Base-by-base conservation (phyloP, 2,888 invertebrate species). In the Stenoptilia bipunctidactyla region DNA sequence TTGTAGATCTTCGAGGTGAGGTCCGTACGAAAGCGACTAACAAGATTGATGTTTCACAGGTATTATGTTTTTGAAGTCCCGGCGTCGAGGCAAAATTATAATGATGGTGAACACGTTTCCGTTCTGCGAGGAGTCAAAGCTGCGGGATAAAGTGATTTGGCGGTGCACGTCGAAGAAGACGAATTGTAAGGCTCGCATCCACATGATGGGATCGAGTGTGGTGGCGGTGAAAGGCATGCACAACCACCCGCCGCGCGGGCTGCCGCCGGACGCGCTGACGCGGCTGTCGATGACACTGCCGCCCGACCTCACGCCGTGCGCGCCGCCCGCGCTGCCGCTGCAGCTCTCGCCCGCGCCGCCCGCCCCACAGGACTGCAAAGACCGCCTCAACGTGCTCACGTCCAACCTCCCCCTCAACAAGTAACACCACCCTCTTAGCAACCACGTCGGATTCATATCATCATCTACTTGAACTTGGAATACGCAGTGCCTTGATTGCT, bases 61-160 rank as follows among this genome's bases (percentile, higher is more conserved):
- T 61, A 83, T 83, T 56, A 73, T 79, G 56, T 85, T 84, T 66
- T 60, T 84, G 53, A 80, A 80, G 55, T 85, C 85, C 14, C 34
- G 34, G 25, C 72, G 85, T 1, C 83, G 84, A 34, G 85, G 85
- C 42, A 85, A 85, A 55, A 70, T 85, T 38, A 82, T 85, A 48
- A 85, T 85, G 84, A 77, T 85, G 79, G 84, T 85, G 61, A 85
- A 85, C 51, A 85, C 84, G 36, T 85, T 85, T 50, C 84, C 85
- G 2, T 85, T 85, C 58, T 85, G 85, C 53, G 85, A 85, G 55
- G 85, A 85, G 59, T 85, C 85, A 1, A 83, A 83, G 55, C 53
- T 85, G 56, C 58, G 83, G 44, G 83, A 83, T 51, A 85, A 85
- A 52, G 83, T 85, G 36, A 85, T 85, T 47, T 85, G 85, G 85